Evolutionary conservation across 2,113 vertebrate species (phyloP).

Genomic region (Apteryx mantelli): DNA sequence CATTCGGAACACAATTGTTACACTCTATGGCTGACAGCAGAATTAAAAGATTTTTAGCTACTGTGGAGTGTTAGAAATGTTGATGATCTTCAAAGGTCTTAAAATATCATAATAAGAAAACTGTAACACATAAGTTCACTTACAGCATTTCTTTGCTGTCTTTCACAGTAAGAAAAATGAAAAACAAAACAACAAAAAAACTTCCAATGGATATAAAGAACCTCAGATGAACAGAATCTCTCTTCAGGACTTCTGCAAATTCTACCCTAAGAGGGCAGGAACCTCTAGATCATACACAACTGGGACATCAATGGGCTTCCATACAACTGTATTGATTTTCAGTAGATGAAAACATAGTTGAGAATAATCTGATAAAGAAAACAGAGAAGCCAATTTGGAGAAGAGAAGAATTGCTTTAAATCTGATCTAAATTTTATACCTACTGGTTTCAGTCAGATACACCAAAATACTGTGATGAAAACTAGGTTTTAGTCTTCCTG

Average conservation of each 20-base stretch:
- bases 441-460: not conserved
- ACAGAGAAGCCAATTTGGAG: not conserved
- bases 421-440: not conserved
- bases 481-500: not conserved
- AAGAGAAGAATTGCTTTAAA: not conserved
- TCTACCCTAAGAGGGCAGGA: not conserved
- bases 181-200: not conserved
- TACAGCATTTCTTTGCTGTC: not conserved
- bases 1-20: slow-evolving; percentile 64
- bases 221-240: accelerated
- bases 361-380: not conserved
- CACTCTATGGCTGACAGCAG: slow-evolving; percentile 59
- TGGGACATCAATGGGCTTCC: not conserved
- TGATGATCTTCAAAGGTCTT: slow-evolving; percentile 44
- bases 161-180: not conserved
- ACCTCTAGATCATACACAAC: not conserved
- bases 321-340: not conserved
- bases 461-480: not conserved
- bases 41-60: slow-evolving; percentile 58
- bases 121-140: not conserved
- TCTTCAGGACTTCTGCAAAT: not conserved
- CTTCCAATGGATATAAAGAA: not conserved
- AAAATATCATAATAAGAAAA: not conserved
- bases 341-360: not conserved
- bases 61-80: slow-evolving; percentile 48